Base-by-base conservation (phyloP, 2,113 vertebrate genomes). In the Galbula dea region DNA sequence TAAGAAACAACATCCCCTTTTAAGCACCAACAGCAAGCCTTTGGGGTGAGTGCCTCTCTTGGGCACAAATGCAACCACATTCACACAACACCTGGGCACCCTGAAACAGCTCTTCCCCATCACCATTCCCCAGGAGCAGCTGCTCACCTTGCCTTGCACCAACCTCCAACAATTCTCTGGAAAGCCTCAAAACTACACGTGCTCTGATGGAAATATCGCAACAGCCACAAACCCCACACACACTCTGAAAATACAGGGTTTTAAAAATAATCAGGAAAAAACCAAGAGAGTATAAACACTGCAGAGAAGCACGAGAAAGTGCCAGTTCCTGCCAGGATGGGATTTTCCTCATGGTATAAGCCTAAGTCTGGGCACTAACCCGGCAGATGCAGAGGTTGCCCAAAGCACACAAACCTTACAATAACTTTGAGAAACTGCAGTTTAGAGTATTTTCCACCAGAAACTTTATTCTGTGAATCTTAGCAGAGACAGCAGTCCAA, bases 201-300 rank as follows among this genome's bases (percentile, higher is more conserved):
- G 3, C 27, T 45, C 32, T 4, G 34, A 11, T 1, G 13, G 48
- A 2, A 55, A 10, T 8, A 52, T 1, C 2, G 1, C 11, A 63
- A 57, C 36, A 49, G 15, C 12, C 30, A n/a, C 32, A 48, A 41
- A 22, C 11, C 10, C 6, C 21, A 7, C 24, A 17, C 15, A 24
- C 11, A 2, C 8, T 13, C 69, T 37, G 69, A 76, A 88, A 72
- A 21, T 8, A 21, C 0, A n/a, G 2, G 3, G 1, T 49, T 46
- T 37, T 66, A 32, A 4, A 4, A 48, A 75, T 12, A 46, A 51
- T 24, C 69, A 32, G 32, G 20, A 51, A 49, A 39, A 90, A 91
- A 26, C 0, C 11, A 46, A 48, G 27, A 46, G 6, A 23, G 10
- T 11, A 11, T 7, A 36, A 57, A 81, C 48, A 6, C 37, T 14